Conservation (phyloP, 2,113 vertebrate genomes). For the Vulpes vulpes region DNA sequence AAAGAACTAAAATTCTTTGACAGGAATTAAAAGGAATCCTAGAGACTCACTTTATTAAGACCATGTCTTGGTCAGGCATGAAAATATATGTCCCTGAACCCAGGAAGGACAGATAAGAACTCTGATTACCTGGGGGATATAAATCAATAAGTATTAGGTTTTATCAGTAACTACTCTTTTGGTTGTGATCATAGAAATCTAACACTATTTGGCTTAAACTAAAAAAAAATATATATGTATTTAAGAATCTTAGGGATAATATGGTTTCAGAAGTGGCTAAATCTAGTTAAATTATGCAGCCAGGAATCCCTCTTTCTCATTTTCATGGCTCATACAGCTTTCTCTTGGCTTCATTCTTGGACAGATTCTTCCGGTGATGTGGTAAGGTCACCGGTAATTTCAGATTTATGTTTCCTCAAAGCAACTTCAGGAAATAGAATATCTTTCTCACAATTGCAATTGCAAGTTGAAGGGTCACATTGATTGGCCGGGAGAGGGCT, state of each 20-base stretch:
- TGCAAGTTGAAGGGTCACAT: neutral
- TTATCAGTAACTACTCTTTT: neutral
- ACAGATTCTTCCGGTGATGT: neutral
- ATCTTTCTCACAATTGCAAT: neutral
- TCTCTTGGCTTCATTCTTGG: neutral
- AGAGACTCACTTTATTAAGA: neutral
- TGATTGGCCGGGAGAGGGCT: neutral
- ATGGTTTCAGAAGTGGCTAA: neutral
- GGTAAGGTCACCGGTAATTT: neutral
- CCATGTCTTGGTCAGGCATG: neutral
- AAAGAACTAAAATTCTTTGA: neutral
- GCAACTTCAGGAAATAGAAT: neutral
- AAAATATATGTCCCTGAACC: neutral
- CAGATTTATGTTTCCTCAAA: neutral
- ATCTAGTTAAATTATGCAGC: neutral
- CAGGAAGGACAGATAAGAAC: neutral
- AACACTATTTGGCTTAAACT: neutral
- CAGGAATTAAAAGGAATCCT: neutral
- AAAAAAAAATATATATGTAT: neutral
- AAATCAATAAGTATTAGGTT: neutral
- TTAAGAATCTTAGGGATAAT: neutral
- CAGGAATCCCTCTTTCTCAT: neutral
- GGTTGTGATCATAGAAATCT: neutral
- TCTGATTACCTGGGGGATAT: neutral
- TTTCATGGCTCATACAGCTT: neutral